Base-by-base conservation (phyloP, 2,797 vertebrate genomes). In the Uromys caudimaculatus region DNA sequence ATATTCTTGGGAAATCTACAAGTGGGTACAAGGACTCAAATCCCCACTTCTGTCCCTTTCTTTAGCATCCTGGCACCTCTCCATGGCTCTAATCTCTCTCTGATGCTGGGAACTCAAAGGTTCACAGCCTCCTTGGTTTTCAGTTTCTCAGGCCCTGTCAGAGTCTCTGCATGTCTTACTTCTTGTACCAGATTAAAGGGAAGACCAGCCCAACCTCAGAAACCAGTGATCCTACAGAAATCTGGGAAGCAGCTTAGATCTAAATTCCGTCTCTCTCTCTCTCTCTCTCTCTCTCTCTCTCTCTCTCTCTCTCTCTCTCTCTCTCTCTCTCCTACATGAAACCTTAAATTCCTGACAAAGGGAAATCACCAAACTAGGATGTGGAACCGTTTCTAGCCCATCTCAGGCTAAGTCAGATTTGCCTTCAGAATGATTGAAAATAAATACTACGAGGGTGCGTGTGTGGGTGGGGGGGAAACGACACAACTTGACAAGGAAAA, bases 1-100 rank as follows among this genome's bases (percentile, higher is more conserved):
- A 94, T 83, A 88, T 95, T 93, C 95, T 93, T 91, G 96, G 93
- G 95, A 97, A 97, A 90, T 85, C 11, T 89, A 93, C 62, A 24
- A n/a, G 69, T 12, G 79, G 83, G 50, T 32, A 47, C 4, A 50
- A 76, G 78, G 32, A 77, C 95, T 96, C 56, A 1, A 75, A 62
- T 58, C 21, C 78, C 93, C 3, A 0, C 0, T 0, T 50, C 71
- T 77, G 41, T 50, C 58, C 95, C 91, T 69, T 94, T 24, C 32
- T 71, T 96, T 38, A 8, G 41, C 41, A 96, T 84, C 88, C 93
- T 95, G 95, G 87, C 73, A 91, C 56, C 1, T 78, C 87, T 84
- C 35, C 3, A 35, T 0, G 7, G 94, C 86, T 91, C 89, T 89
- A 21, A 58, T 86, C 90, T 90, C 85, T 67, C 85, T 86, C 84